These are phyloP conservation scores for Idaea aversata DNA, from an alignment of 2,888 invertebrate genomes.

Conservation along the genomic window DNA sequence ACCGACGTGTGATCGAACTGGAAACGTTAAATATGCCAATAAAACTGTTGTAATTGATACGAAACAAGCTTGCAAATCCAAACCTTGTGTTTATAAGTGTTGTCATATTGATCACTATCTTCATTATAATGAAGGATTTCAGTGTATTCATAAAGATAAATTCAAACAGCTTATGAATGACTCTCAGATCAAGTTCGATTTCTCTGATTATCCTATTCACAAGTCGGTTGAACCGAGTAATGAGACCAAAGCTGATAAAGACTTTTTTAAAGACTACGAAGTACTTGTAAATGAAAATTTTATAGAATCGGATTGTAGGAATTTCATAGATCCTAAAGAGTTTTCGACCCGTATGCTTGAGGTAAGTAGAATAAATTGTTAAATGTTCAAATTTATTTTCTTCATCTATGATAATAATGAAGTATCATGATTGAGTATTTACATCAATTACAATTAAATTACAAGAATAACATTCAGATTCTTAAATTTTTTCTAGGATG, in stretches of 20 bases:
- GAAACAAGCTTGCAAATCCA: conserved; percentile 15
- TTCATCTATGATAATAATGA: too few relatives aligned
- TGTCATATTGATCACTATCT: conserved; percentile 7
- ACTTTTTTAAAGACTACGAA: background rate
- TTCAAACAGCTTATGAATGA: background rate
- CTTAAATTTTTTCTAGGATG: too few relatives aligned
- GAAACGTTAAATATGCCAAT: background rate
- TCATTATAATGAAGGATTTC: background rate
- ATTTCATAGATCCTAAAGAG: background rate
- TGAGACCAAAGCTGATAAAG: background rate
- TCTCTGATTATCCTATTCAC: background rate
- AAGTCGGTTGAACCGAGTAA: background rate
- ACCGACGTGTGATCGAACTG: background rate
- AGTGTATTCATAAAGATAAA: background rate
- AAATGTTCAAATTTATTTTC: too few relatives aligned
- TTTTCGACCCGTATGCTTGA: background rate
- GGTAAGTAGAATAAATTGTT: background rate
- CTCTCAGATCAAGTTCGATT: background rate
- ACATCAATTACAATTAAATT: too few relatives aligned
- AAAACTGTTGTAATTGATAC: background rate
- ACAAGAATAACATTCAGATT: too few relatives aligned
- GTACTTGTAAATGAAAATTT: background rate
- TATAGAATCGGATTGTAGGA: background rate
- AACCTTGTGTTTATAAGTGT: conserved; percentile 18
- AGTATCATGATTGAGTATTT: too few relatives aligned